phyloP scores from a whole-genome alignment of 2,888 invertebrate genomes.

The Taphrorychus bicolor region DNA sequence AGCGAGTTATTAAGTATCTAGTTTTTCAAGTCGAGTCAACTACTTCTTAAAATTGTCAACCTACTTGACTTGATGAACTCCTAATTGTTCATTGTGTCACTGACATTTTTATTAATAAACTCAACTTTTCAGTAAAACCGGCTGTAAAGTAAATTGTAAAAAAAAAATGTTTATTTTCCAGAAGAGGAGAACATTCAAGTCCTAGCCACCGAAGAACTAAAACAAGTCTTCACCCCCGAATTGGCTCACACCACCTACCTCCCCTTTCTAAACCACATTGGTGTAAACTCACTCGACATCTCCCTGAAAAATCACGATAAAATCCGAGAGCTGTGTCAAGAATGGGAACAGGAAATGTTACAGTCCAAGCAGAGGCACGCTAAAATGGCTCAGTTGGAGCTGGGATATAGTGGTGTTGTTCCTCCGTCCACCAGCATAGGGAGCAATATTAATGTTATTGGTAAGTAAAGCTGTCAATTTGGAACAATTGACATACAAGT shows the following conservation, averaged over 20 bases:
- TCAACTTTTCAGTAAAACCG: too few species aligned
- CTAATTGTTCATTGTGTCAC: too few species aligned
- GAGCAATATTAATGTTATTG: constrained; percentile 67
- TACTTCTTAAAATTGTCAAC: too few species aligned
- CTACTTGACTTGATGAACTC: too few species aligned
- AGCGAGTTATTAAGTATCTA: too few species aligned
- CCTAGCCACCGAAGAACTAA: constrained; percentile 76
- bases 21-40: too few species aligned
- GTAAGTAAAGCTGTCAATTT: too few species aligned
- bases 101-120: too few species aligned
- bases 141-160: too few species aligned
- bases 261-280: constrained; percentile 76
- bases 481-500: too few species aligned
- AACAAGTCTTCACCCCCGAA: constrained; percentile 82
- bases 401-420: constrained; percentile 16
- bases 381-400: constrained; percentile 45
- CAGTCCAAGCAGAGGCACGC: constrained; percentile 39
- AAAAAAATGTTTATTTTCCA: constrained; percentile 8
- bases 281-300: constrained; percentile 73
- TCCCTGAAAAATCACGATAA: constrained; percentile 79
- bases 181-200: constrained; percentile 50
- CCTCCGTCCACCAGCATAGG: constrained; percentile 71
- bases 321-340: constrained; percentile 77
- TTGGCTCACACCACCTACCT: constrained; percentile 85
- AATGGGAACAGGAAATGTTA: constrained; percentile 67